These are phyloP conservation scores for Orycteropus afer DNA, from an alignment of 2,113 vertebrate genomes.

Conservation along the genomic window DNA sequence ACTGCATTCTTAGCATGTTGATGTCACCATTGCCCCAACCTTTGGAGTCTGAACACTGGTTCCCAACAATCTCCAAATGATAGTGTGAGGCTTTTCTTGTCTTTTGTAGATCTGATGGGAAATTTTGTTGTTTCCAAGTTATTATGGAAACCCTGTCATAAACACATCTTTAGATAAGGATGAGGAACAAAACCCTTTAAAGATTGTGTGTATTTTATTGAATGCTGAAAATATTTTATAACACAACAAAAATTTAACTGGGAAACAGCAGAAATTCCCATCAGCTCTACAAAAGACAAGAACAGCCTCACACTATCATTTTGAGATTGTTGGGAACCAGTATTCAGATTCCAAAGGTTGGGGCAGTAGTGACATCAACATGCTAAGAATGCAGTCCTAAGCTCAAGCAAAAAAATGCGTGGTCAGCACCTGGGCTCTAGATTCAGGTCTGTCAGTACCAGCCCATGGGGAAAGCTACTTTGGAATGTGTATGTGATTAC, in stretches of 20 bases:
- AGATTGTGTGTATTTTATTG: slow-evolving; percentile 44
- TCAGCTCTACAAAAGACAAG: slow-evolving; percentile 18
- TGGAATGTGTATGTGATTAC: background rate
- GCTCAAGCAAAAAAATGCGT: background rate
- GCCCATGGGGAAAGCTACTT: background rate
- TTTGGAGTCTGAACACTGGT: too few relatives aligned
- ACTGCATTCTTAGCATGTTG: too few relatives aligned
- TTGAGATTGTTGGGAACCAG: background rate
- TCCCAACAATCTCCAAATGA: too few relatives aligned
- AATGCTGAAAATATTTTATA: slow-evolving; percentile 31
- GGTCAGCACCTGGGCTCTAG: background rate
- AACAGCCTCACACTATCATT: background rate
- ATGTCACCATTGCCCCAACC: too few relatives aligned
- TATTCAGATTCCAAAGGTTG: background rate
- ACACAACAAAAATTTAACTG: slow-evolving; percentile 62
- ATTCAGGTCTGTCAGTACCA: background rate
- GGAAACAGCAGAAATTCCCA: background rate
- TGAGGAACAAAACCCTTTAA: slow-evolving; percentile 46
- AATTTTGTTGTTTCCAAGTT: too few relatives aligned
- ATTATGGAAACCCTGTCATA: slow-evolving; percentile 77
- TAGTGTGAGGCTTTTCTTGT: too few relatives aligned
- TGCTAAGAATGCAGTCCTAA: background rate
- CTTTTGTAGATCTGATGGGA: too few relatives aligned
- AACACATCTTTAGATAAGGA: slow-evolving; percentile 77
- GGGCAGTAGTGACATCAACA: background rate